Base-by-base conservation (phyloP, 1,140 invertebrate genomes). In the Mesaphorura yosii region DNA sequence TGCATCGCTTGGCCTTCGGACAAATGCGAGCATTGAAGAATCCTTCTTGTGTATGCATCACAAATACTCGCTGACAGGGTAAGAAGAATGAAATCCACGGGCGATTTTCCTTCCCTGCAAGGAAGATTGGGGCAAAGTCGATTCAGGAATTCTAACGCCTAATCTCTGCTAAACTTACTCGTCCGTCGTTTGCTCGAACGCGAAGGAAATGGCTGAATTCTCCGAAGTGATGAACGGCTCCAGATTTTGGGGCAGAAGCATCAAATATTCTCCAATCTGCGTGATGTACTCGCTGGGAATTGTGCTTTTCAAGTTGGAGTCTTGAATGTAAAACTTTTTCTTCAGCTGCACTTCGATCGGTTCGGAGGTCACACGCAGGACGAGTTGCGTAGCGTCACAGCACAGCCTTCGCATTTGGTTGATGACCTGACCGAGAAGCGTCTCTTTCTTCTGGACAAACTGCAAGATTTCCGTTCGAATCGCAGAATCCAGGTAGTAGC, bases 211-310 rank as follows among this genome's bases (percentile, higher is more conserved):
- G 6, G 55, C 47, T 7, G 57, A 59, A 47, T 59, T 57, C 47
- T 63, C 60, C 1, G 41, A 34, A 7, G 55, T 23, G 17, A 63
- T 52, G 29, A 63, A 63, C 7, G 60, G 60, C 42, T 63, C 60
- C 28, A 63, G 29, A 44, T 63, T 63, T 44, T 63, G 60, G 26
- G 60, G 60, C 1, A 63, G 31, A 6, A 63, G 28, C 60, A 63
- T 59, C 2, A 63, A 27, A 45, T 57, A 63, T 46, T 63, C 57
- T 25, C 57, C 60, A 31, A 45, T 52, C 38, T 63, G 52, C 19
- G 58, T 59, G 19, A 63, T 63, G 27, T 63, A 59, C 51, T 62
- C 60, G 23, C 47, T 54, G 14, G 60, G 60, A 57, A 62, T 62
- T 1, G 57, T 51, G 25, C 59, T 57, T 48, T 62, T 59, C 15